Evolutionary conservation across 2,113 vertebrate species (phyloP), one percentile per base, ranked within the genome.

Genomic region (Tiliqua scincoides): DNA sequence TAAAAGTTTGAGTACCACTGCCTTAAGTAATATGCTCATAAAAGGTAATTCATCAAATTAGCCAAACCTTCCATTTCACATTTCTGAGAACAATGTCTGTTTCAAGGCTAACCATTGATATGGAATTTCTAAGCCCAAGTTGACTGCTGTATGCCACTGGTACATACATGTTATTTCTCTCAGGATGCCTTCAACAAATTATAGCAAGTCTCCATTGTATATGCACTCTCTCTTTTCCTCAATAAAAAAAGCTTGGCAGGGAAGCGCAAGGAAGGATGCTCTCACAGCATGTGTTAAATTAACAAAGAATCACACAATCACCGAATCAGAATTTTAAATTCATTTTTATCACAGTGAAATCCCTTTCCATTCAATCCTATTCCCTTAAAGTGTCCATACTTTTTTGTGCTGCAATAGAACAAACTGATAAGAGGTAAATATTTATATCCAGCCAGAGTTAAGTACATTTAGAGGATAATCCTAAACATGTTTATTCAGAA

Each of bases 21-120:
- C 43, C 43, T 48, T 59, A 27, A 61, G 59, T 79, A 23, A 79
- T 27, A 79, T 27, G 12, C 21, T 63, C 23, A 43, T 70, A 61
- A 52, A 12, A 32, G 2, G 30, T 57, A 37, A 84, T 25, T n/a
- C 25, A 85, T 54, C 59, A 59, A 88, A 86, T 76, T 79, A 88
- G 77, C 20, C 85, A 14, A 76, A 73, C 82, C 77, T 61, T 80
- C 9, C 32, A 70, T 89, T 83, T 83, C 90, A 57, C 6, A 25
- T 79, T 63, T 62, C 62, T 4, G 32, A 79, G 4, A 79, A 2
- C 37, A 52, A 37, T 9, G 32, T 74, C 20, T 32, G 10, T 48
- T 48, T 67, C 59, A 40, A 62, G 23, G 25, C 30, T 30, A 75
- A 43, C 70, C 18, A 30, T 18, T 74, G 61, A 18, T 85, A 92